Evolutionary conservation across 1,140 invertebrate species (phyloP).

Genomic region (Magallana gigas): DNA sequence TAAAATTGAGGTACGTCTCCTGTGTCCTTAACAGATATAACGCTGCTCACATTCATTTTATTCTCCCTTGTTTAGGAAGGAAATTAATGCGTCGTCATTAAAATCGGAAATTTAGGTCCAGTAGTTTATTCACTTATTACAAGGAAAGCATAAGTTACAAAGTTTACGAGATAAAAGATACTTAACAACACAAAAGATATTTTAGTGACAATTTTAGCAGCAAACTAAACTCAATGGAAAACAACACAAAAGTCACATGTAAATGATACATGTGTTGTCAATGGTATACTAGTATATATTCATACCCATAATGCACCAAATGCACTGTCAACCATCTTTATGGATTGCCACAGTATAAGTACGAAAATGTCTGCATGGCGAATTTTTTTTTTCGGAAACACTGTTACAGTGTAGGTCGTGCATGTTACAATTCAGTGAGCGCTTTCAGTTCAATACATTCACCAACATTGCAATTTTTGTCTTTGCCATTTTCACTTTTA

Average conservation of each 20-base stretch:
- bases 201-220: too few relatives aligned
- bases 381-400: slow-evolving; percentile 12
- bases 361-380: background rate
- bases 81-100: too few relatives aligned
- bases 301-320: background rate
- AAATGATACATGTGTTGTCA: background rate
- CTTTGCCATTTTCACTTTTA: slow-evolving; percentile 39
- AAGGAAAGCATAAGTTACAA: background rate
- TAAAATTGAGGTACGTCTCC: too few relatives aligned
- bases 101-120: too few relatives aligned
- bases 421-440: slow-evolving; percentile 14
- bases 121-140: background rate
- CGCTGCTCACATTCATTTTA: too few relatives aligned
- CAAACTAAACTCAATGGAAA: background rate
- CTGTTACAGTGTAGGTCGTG: background rate
- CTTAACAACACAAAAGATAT: background rate
- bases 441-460: slow-evolving; percentile 45
- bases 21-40: too few relatives aligned
- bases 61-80: too few relatives aligned
- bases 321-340: too few relatives aligned
- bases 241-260: background rate
- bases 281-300: background rate
- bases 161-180: slow-evolving; percentile 12
- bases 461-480: slow-evolving; percentile 56
- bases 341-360: too few relatives aligned